Conservation (phyloP, 2,888 invertebrate species). For the Linnaemya vulpina region DNA sequence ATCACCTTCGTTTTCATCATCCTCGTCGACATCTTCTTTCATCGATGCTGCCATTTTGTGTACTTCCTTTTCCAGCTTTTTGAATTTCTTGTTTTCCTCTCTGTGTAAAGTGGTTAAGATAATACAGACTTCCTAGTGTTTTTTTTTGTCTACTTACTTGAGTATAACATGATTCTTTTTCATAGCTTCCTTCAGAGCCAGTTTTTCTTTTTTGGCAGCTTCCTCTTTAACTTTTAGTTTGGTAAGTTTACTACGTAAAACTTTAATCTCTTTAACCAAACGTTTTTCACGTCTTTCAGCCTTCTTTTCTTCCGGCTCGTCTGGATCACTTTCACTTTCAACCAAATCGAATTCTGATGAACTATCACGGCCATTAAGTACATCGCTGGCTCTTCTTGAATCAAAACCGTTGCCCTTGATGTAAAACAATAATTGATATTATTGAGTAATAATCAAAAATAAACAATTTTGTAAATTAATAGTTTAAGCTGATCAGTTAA, state of each 20-base stretch:
- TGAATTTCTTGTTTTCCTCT: constrained; percentile 92
- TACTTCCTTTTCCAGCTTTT: constrained; percentile 92
- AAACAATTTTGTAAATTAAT: background rate
- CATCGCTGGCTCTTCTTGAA: constrained; percentile 82
- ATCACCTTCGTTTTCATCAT: constrained; percentile 87
- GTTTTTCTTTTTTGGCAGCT: constrained; percentile 90
- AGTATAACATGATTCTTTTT: constrained; percentile 91
- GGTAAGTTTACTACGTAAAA: constrained; percentile 83
- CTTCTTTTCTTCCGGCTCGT: constrained; percentile 87
- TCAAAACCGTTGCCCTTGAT: constrained; percentile 79
- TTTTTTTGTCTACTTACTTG: constrained; percentile 85
- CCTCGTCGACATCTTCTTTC: constrained; percentile 90
- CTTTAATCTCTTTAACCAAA: constrained; percentile 83
- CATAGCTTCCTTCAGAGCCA: constrained; percentile 90
- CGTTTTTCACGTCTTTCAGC: constrained; percentile 88
- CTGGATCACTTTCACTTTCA: constrained; percentile 86
- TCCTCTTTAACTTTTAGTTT: constrained; percentile 86
- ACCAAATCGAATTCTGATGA: constrained; percentile 86
- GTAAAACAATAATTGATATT: background rate
- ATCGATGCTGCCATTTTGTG: constrained; percentile 95
- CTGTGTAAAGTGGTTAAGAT: constrained; percentile 78
- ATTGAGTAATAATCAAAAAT: background rate
- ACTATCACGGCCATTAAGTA: constrained; percentile 84
- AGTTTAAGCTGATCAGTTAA: background rate
- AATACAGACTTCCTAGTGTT: background rate